phyloP scores from a whole-genome alignment of 2,113 vertebrate genomes.

The Elaphurus davidianus region DNA sequence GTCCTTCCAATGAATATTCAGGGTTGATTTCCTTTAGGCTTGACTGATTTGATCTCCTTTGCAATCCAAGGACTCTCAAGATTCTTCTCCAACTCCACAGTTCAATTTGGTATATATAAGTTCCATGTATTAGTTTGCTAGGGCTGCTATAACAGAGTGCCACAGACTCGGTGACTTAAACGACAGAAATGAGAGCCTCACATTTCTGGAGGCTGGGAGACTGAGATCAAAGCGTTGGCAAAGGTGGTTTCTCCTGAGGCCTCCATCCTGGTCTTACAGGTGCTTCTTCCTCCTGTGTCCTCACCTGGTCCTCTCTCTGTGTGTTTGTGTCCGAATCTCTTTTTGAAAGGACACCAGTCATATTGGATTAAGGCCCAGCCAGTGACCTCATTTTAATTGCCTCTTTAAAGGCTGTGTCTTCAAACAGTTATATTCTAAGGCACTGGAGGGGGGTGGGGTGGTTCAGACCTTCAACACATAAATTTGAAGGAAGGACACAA shows the following conservation, averaged over 20 bases:
- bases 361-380: neutral
- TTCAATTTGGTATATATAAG: neutral
- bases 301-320: fast-evolving
- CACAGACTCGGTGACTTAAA: neutral
- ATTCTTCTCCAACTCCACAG: neutral
- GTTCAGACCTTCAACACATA: neutral
- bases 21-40: neutral
- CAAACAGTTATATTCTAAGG: neutral
- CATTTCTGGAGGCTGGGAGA: neutral
- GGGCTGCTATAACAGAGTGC: neutral
- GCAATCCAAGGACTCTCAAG: neutral
- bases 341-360: neutral
- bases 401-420: neutral
- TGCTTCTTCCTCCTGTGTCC: fast-evolving
- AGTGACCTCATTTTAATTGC: neutral
- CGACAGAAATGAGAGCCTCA: neutral
- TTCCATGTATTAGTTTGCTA: neutral
- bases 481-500: neutral
- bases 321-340: neutral
- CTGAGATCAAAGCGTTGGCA: neutral
- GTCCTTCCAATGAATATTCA: neutral
- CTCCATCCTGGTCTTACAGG: too few species aligned
- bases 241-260: neutral
- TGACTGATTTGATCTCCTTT: neutral
- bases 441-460: too few species aligned